A percentile compares a stretch with the other conserved stretches of the same genome.
These are phyloP conservation scores for Heliconius himera DNA, from an alignment of 1,140 invertebrate genomes.

Conservation along the genomic window DNA sequence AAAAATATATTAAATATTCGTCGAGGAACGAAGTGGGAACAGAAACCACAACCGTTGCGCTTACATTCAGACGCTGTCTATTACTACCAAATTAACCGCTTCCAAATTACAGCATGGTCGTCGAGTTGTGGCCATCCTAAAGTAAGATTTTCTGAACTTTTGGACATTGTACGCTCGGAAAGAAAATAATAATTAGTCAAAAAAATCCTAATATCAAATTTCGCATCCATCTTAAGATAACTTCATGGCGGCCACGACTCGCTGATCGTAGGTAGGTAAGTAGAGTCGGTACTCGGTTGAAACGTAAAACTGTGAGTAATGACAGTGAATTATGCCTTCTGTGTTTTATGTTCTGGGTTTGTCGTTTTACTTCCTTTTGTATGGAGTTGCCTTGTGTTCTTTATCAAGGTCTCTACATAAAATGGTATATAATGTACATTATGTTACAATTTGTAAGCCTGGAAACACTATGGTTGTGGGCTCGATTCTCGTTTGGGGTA, in stretches of 20 bases:
- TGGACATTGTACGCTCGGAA: background rate
- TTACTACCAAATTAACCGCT: no score
- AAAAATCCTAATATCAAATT: no score
- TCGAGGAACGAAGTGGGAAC: background rate
- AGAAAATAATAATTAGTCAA: no score
- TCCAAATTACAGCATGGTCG: no score
- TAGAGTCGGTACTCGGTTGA: conserved; percentile 31
- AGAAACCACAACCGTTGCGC: background rate
- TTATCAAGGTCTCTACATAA: background rate
- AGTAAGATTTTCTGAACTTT: no score
- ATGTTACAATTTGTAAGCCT: no score
- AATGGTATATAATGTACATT: background rate
- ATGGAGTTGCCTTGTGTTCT: conserved; percentile 20
- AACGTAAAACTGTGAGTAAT: conserved; percentile 49
- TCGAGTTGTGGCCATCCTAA: no score
- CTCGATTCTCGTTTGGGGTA: background rate
- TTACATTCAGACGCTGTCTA: background rate
- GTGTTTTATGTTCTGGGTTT: conserved; percentile 42
- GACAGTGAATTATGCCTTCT: conserved; percentile 47
- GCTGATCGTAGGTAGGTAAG: background rate
- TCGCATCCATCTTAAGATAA: no score
- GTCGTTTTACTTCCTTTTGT: conserved; percentile 12
- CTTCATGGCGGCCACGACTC: no score
- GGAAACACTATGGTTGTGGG: no score
- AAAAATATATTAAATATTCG: background rate